Evolutionary conservation across 2,888 invertebrate genomes (phyloP).

Genomic region (Agonopterix heracliana): DNA sequence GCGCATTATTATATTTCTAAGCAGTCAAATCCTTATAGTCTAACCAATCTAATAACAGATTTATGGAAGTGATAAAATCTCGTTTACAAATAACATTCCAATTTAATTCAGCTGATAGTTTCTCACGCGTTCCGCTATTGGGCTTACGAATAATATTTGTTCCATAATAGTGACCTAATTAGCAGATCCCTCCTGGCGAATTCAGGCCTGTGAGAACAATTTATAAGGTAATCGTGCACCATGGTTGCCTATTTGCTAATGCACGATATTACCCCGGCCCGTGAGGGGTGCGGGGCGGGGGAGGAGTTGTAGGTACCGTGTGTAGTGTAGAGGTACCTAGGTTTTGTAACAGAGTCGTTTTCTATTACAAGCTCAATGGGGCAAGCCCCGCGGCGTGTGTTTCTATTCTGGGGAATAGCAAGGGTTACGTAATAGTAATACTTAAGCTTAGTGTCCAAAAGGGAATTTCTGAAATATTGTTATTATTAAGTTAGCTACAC

Average conservation of each 20-base stretch:
- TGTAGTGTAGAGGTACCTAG: conserved; percentile 12
- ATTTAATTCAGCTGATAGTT: background rate
- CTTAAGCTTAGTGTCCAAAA: conserved; percentile 5
- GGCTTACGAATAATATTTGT: background rate
- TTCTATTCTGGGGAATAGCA: conserved; percentile 51
- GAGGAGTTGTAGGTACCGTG: conserved; percentile 22
- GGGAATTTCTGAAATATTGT: background rate
- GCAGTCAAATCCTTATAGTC: too few relatives aligned
- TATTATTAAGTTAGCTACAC: too few relatives aligned
- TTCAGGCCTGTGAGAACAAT: conserved; percentile 34
- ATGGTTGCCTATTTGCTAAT: conserved; percentile 46
- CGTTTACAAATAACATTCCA: too few relatives aligned
- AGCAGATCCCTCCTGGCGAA: conserved; percentile 33
- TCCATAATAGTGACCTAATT: conserved; percentile 26
- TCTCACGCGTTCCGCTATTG: conserved; percentile 5
- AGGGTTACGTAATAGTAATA: conserved; percentile 49
- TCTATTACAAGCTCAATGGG: conserved; percentile 49
- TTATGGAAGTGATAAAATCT: too few relatives aligned
- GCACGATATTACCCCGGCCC: conserved; percentile 34
- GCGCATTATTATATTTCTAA: too few relatives aligned
- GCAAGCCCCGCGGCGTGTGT: conserved; percentile 53
- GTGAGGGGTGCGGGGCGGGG: conserved; percentile 30
- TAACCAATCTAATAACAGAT: too few relatives aligned
- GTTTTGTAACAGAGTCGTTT: conserved; percentile 48
- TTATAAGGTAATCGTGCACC: conserved; percentile 47